These are phyloP conservation scores for Apocrypta bakeri DNA, from an alignment of 1,140 invertebrate species.

Conservation along the genomic window DNA sequence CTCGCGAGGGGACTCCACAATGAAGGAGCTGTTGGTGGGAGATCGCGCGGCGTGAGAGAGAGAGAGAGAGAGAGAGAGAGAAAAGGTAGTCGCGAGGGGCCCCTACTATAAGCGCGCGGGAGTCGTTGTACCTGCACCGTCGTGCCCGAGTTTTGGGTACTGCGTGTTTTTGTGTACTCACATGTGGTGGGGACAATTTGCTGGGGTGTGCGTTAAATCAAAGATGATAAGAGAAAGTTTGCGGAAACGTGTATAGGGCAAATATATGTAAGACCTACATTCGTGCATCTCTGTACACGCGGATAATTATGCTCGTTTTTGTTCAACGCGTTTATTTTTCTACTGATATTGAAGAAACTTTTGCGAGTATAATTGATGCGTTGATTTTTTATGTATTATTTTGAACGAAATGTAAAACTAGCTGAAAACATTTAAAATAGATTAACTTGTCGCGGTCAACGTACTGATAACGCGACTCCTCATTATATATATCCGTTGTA, in stretches of 20 bases:
- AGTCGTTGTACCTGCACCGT: background rate
- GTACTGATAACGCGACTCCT: background rate
- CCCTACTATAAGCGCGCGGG: background rate
- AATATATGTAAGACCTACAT: too few relatives aligned
- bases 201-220: too few relatives aligned
- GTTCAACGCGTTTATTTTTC: background rate
- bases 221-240: too few relatives aligned
- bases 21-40: conserved; percentile 8
- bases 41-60: background rate
- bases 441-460: conserved; percentile 3
- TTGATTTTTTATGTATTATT: background rate
- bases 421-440: conserved; percentile 20
- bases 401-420: too few relatives aligned
- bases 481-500: background rate
- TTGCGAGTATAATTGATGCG: too few relatives aligned
- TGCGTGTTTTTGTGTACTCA: background rate
- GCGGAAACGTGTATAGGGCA: too few relatives aligned
- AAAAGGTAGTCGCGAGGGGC: background rate
- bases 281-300: too few relatives aligned
- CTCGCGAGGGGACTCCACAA: conserved; percentile 34
- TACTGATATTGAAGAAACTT: too few relatives aligned
- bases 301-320: too few relatives aligned
- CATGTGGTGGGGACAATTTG: background rate
- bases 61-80: background rate
- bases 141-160: background rate